phyloP scores from a whole-genome alignment of 2,113 vertebrate genomes.

The Eonycteris spelaea region DNA sequence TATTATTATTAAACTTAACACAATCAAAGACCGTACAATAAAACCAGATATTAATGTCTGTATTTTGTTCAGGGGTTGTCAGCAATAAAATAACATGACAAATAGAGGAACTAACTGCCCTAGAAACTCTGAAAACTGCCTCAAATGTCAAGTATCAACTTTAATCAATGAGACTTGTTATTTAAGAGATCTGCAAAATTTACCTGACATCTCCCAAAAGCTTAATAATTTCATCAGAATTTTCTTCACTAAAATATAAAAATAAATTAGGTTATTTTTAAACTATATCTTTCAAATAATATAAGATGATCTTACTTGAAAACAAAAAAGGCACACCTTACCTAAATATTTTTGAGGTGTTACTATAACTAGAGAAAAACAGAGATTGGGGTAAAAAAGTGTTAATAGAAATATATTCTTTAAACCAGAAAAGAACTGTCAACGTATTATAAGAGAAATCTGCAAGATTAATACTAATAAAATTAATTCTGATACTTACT shows the following conservation, averaged over 20 bases:
- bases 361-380: conserved; percentile 89
- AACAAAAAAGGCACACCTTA: conserved; percentile 70
- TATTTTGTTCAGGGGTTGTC: neutral
- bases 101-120: neutral
- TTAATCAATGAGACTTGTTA: conserved; percentile 10
- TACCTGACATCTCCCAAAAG: conserved; percentile 97
- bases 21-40: neutral
- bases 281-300: neutral
- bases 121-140: neutral
- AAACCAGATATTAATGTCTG: neutral
- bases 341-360: conserved; percentile 98
- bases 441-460: neutral
- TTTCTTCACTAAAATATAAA: conserved; percentile 93
- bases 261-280: conserved; percentile 24
- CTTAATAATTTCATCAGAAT: conserved; percentile 97
- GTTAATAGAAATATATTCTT: neutral
- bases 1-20: neutral
- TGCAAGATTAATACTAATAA: neutral
- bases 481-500: conserved; percentile 80
- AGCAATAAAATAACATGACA: neutral
- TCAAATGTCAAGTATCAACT: neutral
- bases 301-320: conserved; percentile 19
- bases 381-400: conserved; percentile 54
- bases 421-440: neutral
- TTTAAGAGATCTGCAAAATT: conserved; percentile 41